Base-by-base conservation (phyloP, 2,797 vertebrate genomes). In the Podarcis lilfordi region DNA sequence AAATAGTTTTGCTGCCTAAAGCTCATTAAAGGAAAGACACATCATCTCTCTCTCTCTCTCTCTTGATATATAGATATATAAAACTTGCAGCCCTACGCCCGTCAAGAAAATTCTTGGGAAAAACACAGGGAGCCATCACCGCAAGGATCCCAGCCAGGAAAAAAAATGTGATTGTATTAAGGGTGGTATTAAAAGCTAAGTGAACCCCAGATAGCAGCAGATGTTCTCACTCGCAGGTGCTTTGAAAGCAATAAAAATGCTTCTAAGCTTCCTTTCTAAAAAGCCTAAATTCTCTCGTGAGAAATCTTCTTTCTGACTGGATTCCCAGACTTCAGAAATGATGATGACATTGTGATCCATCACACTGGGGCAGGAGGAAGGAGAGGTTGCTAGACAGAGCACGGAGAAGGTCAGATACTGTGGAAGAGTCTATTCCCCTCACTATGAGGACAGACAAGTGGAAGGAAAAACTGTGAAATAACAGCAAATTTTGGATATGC, bases 261-360 rank as follows among this genome's bases (percentile, higher is more conserved):
- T 82, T 88, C 72, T 77, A 29, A 50, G 17, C 17, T 66, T 50
- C 40, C 19, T 87, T 82, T 76, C 7, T 9, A 82, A 82, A 82
- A 29, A 61, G 23, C 29, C 23, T 66, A 32, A 87, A 76, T 87
- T 76, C 71, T 87, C 71, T 82, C 50, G 80, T 50, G 40, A 82
- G 59, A 87, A 76, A 29, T 87, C 61, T 82, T 87, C 69, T 87
- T 76, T 68, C n/a, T 87, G 80, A 87, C 61, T 68, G 66, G 86
- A 76, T 82, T 75, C 80, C 80, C 71, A 76, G 80, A 82, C 21
- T 75, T 82, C 69, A 75, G 9, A 37, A 82, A 75, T 75, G 25
- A 61, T 74, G 69, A 66, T 75, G 71, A 5, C 35, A n/a, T 50
- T 77, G 77, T 77, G 59, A 88, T 83, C 61, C 43, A 37, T 45